phyloP scores from a whole-genome alignment of 2,113 vertebrate genomes.

The Onychostruthus taczanowskii region DNA sequence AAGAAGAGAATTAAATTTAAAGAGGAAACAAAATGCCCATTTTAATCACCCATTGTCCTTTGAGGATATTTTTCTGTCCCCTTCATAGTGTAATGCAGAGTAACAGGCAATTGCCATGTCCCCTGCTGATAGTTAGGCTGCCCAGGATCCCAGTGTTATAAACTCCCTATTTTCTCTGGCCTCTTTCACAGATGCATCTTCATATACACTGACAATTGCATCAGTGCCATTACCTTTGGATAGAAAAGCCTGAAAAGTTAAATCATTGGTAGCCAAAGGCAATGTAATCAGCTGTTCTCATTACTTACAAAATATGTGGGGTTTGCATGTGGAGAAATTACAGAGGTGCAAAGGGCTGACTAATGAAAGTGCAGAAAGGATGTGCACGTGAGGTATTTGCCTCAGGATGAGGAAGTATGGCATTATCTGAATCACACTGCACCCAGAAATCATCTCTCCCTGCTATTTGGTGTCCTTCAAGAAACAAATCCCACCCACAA shows the following conservation, averaged over 20 bases:
- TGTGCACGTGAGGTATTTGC: neutral
- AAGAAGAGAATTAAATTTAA: neutral
- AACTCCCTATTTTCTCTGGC: neutral
- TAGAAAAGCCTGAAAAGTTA: neutral
- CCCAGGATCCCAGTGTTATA: neutral
- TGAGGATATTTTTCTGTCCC: neutral
- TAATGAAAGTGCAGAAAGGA: neutral
- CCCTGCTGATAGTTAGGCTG: neutral
- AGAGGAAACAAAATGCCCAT: neutral
- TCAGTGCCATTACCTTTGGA: neutral
- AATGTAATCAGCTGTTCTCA: neutral
- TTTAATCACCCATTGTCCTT: neutral
- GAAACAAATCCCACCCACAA: conserved; percentile 22
- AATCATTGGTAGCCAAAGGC: neutral
- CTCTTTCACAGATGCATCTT: neutral
- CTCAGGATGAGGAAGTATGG: neutral
- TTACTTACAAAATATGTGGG: neutral
- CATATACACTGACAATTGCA: neutral
- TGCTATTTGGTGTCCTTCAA: conserved; percentile 24
- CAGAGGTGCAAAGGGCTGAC: neutral
- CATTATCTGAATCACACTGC: neutral
- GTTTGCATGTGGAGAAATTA: neutral
- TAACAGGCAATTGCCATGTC: neutral
- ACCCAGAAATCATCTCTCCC: neutral
- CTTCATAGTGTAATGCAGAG: neutral